These are phyloP conservation scores for Apostichopus leukothele DNA, from an alignment of 53 echinoderm and acorn worm genomes.

Conservation along the genomic window DNA sequence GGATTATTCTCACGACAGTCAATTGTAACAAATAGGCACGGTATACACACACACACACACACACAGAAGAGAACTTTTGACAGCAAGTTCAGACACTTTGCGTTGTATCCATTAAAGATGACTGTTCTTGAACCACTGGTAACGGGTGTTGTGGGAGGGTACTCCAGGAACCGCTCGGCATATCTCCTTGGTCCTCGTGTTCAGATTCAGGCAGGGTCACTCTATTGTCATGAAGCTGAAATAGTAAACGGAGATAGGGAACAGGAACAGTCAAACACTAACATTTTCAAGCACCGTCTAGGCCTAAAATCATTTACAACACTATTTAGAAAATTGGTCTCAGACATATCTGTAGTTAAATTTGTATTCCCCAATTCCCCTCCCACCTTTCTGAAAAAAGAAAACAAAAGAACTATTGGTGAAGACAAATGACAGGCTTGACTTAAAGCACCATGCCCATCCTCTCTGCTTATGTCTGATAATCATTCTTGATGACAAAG, in stretches of 20 bases:
- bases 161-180: slow-evolving; percentile 23
- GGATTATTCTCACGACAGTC: background rate
- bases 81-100: slow-evolving; percentile 3
- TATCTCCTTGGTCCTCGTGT: slow-evolving; percentile 8
- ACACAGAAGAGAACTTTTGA: background rate
- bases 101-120: slow-evolving; percentile 6
- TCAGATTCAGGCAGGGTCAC: slow-evolving; percentile 48
- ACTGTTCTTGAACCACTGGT: slow-evolving; percentile 14
- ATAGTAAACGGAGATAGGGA: background rate
- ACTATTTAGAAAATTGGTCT: no score
- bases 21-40: background rate
- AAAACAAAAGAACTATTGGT: no score
- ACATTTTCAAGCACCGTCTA: no score
- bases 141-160: slow-evolving; percentile 20
- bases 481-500: no score
- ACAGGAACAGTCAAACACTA: background rate
- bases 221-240: slow-evolving; percentile 60
- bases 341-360: no score
- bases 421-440: no score
- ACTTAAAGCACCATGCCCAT: no score
- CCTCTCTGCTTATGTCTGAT: no score
- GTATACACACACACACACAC: background rate
- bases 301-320: no score
- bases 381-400: no score
- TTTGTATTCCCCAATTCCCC: no score